phyloP scores from a whole-genome alignment of 2,797 vertebrate species.

The Eremophila alpestris region DNA sequence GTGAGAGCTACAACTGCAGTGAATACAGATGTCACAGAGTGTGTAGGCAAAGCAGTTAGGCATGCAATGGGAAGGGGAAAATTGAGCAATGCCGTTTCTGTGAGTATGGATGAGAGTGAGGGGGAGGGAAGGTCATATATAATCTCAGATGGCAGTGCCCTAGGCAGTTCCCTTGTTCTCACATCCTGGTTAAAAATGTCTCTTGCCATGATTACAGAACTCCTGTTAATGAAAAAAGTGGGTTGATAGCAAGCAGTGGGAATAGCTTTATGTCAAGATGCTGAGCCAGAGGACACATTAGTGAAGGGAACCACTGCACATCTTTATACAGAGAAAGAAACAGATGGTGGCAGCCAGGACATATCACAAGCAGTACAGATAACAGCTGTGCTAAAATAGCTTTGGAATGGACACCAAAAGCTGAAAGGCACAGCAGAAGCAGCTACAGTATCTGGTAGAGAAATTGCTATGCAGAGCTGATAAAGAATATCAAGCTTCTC shows the following conservation, averaged over 20 bases:
- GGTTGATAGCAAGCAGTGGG: not conserved
- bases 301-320: not conserved
- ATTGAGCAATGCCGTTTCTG: not conserved
- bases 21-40: not conserved
- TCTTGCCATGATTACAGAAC: not conserved
- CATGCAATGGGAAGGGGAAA: not conserved
- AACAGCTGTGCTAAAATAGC: conserved; percentile 56
- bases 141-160: not conserved
- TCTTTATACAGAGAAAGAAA: conserved; percentile 15
- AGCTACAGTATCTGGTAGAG: conserved; percentile 19
- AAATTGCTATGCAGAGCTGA: not conserved
- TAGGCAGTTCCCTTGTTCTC: not conserved
- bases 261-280: not conserved
- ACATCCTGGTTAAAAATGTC: not conserved
- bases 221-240: not conserved
- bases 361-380: not conserved
- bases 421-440: conserved; percentile 3
- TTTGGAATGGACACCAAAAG: conserved; percentile 46
- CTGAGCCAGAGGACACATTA: not conserved
- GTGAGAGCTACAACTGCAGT: not conserved
- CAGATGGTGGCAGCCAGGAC: conserved; percentile 29
- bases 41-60: not conserved
- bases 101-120: not conserved
- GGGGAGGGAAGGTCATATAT: not conserved
- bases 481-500: conserved; percentile 8